Percentiles rank a stretch among this genome's conserved stretches.
Evolutionary conservation across 53 echinoderm and acorn worm genomes (phyloP).

Genomic region (Echinarachnius parma): DNA sequence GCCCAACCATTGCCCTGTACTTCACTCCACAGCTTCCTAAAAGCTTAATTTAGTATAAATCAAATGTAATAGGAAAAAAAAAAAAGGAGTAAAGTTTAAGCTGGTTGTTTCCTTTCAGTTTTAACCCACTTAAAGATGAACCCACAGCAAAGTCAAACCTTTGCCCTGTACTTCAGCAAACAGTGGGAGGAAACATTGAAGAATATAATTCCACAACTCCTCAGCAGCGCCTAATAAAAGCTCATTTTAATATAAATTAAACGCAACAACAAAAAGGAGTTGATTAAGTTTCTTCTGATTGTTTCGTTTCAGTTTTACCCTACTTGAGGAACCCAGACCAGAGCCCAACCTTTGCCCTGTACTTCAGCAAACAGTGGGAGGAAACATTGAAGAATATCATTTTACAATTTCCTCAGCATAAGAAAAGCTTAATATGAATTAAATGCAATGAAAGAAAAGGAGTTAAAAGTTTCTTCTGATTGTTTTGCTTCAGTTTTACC

Average conservation of each 20-base stretch:
- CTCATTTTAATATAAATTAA: too few species aligned
- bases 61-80: too few species aligned
- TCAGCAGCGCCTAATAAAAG: too few species aligned
- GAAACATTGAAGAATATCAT: conserved; percentile 86
- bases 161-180: too few species aligned
- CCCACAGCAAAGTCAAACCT: too few species aligned
- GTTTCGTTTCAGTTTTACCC: conserved; percentile 75
- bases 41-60: too few species aligned
- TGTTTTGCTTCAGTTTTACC: not conserved
- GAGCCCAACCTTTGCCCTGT: conserved; percentile 77
- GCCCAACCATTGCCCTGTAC: too few species aligned
- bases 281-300: too few species aligned
- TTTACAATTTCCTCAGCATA: conserved; percentile 95
- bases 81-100: too few species aligned
- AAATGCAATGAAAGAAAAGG: not conserved
- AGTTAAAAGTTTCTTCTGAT: not conserved
- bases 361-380: conserved; percentile 97
- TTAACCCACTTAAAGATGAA: too few species aligned
- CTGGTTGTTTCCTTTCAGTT: conserved; percentile 67
- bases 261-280: too few species aligned
- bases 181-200: conserved; percentile 94
- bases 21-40: too few species aligned
- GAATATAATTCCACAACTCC: conserved; percentile 90
- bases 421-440: not conserved
- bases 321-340: conserved; percentile 96